A percentile compares a stretch with the other conserved stretches of the same genome.
Evolutionary conservation across 2,888 invertebrate genomes (phyloP).

Genomic region (Megaustenia siamemsis): DNA sequence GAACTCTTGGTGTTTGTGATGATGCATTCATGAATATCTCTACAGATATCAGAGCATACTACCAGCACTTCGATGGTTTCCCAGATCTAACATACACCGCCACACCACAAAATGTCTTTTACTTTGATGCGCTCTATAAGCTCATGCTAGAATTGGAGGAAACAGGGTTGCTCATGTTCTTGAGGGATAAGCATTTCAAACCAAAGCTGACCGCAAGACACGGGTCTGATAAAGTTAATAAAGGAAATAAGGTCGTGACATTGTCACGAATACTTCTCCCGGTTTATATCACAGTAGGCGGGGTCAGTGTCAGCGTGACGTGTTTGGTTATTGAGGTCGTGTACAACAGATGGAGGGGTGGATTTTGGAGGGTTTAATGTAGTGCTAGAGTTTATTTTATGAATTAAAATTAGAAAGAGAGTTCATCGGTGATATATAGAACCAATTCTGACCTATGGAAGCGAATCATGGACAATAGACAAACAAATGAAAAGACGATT

Average conservation of each 20-base stretch:
- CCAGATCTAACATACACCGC: not conserved
- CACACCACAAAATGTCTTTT: slow-evolving; percentile 1
- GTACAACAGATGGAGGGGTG: not conserved
- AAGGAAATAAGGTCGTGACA: not conserved
- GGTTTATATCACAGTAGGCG: not conserved
- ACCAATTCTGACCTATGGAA: no score
- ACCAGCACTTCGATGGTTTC: not conserved
- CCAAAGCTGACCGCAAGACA: not conserved
- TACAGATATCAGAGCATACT: not conserved
- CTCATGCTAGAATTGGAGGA: not conserved
- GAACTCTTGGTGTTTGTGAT: not conserved
- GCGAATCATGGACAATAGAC: no score
- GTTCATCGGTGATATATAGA: no score
- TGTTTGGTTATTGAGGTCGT: not conserved
- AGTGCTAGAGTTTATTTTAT: no score
- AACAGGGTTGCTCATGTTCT: not conserved
- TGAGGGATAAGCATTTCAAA: not conserved
- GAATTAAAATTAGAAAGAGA: no score
- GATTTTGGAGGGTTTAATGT: no score
- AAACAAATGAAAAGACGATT: no score
- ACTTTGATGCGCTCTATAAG: not conserved
- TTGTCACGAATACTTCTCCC: slow-evolving; percentile 11
- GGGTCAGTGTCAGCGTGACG: not conserved
- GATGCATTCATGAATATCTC: not conserved
- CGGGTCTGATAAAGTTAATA: not conserved